A percentile compares a stretch with the other conserved stretches of the same genome.
Conservation (phyloP, 2,113 vertebrate genomes). For the Cephalopterus ornatus region DNA sequence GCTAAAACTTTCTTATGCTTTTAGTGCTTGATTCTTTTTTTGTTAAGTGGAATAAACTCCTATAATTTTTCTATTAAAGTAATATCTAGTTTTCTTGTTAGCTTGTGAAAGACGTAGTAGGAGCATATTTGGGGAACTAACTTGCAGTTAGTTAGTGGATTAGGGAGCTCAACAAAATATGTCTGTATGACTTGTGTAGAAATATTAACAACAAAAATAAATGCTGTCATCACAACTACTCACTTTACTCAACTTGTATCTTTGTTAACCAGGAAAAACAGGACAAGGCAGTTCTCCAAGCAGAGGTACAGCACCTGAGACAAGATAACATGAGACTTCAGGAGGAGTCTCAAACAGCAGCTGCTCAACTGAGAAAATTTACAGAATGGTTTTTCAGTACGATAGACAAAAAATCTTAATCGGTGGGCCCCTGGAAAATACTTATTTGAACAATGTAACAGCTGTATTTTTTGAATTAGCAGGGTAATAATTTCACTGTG, state of each 20-base stretch:
- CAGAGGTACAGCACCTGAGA: conserved; percentile 92
- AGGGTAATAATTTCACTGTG: conserved; percentile 49
- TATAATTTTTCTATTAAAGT: neutral
- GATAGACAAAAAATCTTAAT: conserved; percentile 88
- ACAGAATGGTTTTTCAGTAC: conserved; percentile 97
- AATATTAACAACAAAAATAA: neutral
- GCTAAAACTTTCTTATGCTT: neutral
- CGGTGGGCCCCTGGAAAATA: neutral
- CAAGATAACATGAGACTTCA: conserved; percentile 95
- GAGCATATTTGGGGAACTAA: neutral
- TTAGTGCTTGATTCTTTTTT: neutral
- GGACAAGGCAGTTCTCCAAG: conserved; percentile 94
- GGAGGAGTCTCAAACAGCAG: conserved; percentile 92
- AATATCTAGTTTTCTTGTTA: neutral
- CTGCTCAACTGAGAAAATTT: conserved; percentile 94
- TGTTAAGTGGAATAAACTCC: neutral
- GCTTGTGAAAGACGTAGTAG: neutral
- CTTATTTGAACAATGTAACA: neutral
- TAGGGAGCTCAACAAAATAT: neutral
- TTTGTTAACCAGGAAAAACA: conserved; percentile 87
- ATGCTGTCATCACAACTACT: neutral
- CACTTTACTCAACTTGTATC: neutral
- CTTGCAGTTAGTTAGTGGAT: neutral
- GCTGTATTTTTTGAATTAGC: conserved; percentile 27
- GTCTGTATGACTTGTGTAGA: neutral